Evolutionary conservation across 2,888 invertebrate genomes (phyloP), one percentile per base, ranked within the genome.

Genomic region (Junonia oenone): DNA sequence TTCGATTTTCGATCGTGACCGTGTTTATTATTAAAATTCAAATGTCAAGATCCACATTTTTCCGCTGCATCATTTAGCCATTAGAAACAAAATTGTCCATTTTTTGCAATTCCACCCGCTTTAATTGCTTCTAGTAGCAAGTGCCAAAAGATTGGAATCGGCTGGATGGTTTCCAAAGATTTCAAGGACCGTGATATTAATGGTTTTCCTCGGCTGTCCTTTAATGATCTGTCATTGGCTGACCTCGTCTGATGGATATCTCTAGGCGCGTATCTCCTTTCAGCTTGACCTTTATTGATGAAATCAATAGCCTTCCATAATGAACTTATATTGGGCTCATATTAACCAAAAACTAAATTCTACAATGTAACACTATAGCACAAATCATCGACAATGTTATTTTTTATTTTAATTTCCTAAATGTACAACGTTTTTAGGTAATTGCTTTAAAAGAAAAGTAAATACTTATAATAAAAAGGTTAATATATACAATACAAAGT

Each of bases 141-240:
- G 19, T 37, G 49, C 49, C 45, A 49, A 55, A 45, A 46, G 35
- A 50, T 50, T 31, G 13, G 17, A 13, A 46, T 55, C 51, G 45
- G 31, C 37, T 55, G 55, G 55, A 51, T 19, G 27, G 22, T 22
- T 14, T 51, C 55, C 51, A 55, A 50, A 22, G 51, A 15, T 31
- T 51, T 48, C 55, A 55, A 55, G 55, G 38, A 13, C 26, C 31
- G 8, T 40, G 31, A 45, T 45, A 35, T 55, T 50, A 49, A 55
- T 49, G 48, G 47, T 43, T 48, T 46, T 31, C 46, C 46, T 46
- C 33, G 33, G 33, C 31, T 17, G 19, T 46, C 33, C 46, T 31
- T 29, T 31, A 46, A 46, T 31, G 33, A 31, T 33, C 43, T 43
- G 9, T 11, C n/a, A 33, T 46, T 2, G 14, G n/a, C 26, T 46